Conservation (phyloP, 2,113 vertebrate genomes). For the Sinosuthora webbiana region DNA sequence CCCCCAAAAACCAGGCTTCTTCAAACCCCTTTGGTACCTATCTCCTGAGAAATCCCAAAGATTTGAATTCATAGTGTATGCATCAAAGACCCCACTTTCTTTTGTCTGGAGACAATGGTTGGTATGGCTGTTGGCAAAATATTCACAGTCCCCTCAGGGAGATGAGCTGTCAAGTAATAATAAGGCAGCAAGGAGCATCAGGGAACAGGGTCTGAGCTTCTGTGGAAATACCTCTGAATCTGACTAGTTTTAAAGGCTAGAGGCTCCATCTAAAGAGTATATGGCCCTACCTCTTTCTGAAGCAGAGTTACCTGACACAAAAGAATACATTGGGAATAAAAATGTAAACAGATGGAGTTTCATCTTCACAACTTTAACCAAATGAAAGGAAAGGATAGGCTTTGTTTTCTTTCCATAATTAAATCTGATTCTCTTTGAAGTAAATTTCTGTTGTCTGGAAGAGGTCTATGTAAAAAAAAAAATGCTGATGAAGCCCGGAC, state of each 20-base stretch:
- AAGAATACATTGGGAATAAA: background rate
- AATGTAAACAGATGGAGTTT: background rate
- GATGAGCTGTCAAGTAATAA: slow-evolving; percentile 21
- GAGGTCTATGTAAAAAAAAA: background rate
- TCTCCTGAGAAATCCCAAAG: slow-evolving; percentile 7
- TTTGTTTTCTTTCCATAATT: background rate
- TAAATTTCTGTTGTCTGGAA: background rate
- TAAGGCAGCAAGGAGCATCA: background rate
- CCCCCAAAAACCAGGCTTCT: background rate
- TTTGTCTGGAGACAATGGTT: slow-evolving; percentile 26
- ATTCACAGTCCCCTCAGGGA: background rate
- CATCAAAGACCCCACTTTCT: background rate
- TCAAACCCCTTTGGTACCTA: background rate
- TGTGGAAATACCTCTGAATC: background rate
- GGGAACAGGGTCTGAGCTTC: background rate
- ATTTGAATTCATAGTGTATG: slow-evolving; percentile 6
- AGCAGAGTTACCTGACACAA: background rate
- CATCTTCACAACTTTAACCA: background rate
- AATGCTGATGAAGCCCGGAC: background rate
- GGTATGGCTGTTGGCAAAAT: slow-evolving; percentile 37
- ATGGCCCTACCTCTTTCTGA: background rate
- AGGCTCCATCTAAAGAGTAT: background rate
- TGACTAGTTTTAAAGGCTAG: background rate
- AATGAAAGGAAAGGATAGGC: background rate
- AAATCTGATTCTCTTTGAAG: background rate